phyloP scores from a whole-genome alignment of 2,888 invertebrate species.

The Yponomeuta sedellus region DNA sequence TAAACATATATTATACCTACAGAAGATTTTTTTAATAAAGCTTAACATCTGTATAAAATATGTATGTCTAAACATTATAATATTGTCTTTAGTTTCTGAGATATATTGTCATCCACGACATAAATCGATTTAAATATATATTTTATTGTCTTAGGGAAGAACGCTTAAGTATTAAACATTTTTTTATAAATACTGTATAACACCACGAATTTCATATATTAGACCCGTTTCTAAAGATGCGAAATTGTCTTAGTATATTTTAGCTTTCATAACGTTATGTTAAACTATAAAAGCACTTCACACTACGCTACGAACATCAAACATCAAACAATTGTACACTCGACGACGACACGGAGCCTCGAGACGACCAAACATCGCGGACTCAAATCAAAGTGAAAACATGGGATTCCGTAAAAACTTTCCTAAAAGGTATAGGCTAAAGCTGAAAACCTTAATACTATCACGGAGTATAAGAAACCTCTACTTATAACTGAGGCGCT shows the following conservation, averaged over 20 bases:
- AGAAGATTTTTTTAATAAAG: conserved; percentile 20
- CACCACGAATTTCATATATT: neutral
- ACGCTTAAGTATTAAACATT: neutral
- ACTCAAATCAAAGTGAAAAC: conserved; percentile 34
- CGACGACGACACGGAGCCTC: conserved; percentile 28
- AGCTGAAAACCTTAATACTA: conserved; percentile 45
- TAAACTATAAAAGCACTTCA: conserved; percentile 66
- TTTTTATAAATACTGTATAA: conserved; percentile 10
- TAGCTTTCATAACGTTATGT: neutral
- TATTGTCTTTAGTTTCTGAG: conserved; percentile 17
- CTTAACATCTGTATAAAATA: conserved; percentile 19
- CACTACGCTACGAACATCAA: conserved; percentile 66
- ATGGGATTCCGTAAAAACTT: conserved; percentile 39
- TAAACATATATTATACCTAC: conserved; percentile 18
- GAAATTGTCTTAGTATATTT: neutral
- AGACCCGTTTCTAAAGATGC: neutral
- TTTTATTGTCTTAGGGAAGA: conserved; percentile 13
- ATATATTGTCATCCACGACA: conserved; percentile 7
- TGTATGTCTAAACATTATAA: conserved; percentile 14
- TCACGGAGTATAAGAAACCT: conserved; percentile 1
- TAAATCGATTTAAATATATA: conserved; percentile 7
- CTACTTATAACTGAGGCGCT: neutral
- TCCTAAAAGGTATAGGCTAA: conserved; percentile 54
- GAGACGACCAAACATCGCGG: conserved; percentile 39
- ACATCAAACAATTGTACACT: conserved; percentile 62